phyloP scores from a whole-genome alignment of 1,140 invertebrate species.

The Diprion similis region DNA sequence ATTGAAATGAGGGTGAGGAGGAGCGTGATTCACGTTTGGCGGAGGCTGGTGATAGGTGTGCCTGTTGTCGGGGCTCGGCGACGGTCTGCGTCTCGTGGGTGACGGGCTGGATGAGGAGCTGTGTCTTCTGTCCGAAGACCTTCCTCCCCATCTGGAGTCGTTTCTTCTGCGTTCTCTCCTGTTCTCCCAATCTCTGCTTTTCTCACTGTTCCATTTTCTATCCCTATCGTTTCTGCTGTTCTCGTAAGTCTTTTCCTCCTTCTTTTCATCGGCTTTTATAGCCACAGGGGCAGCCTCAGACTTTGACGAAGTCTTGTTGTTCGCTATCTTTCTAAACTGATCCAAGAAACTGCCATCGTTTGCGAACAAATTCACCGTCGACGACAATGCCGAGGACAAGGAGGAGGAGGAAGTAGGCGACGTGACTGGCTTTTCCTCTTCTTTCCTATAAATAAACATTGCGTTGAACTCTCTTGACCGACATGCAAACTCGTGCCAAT shows the following conservation, averaged over 20 bases:
- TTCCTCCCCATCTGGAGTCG: slow-evolving; percentile 47
- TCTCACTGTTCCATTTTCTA: slow-evolving; percentile 48
- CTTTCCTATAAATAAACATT: slow-evolving; percentile 40
- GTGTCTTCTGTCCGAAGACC: slow-evolving; percentile 43
- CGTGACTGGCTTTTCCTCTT: slow-evolving; percentile 46
- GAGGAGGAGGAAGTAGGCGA: neutral
- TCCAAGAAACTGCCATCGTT: slow-evolving; percentile 85
- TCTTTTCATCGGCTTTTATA: slow-evolving; percentile 39
- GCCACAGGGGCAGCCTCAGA: slow-evolving; percentile 26
- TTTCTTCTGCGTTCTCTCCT: slow-evolving; percentile 48
- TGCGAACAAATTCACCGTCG: slow-evolving; percentile 70
- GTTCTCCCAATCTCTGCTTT: slow-evolving; percentile 48
- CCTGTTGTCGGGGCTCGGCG: slow-evolving; percentile 44
- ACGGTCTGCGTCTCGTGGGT: slow-evolving; percentile 43
- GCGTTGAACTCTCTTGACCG: no score
- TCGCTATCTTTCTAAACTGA: slow-evolving; percentile 76
- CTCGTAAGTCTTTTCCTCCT: slow-evolving; percentile 42
- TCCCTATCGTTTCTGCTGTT: slow-evolving; percentile 44
- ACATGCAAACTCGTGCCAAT: no score
- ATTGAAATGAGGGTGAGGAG: slow-evolving; percentile 32
- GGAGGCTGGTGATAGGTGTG: slow-evolving; percentile 43
- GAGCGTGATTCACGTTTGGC: slow-evolving; percentile 32
- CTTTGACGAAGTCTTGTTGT: slow-evolving; percentile 40
- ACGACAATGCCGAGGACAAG: slow-evolving; percentile 17
- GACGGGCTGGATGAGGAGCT: slow-evolving; percentile 54